Percentiles rank a stretch among this genome's conserved stretches.
Evolutionary conservation across 1,140 invertebrate genomes (phyloP).

Genomic region (Hirudo medicinalis): DNA sequence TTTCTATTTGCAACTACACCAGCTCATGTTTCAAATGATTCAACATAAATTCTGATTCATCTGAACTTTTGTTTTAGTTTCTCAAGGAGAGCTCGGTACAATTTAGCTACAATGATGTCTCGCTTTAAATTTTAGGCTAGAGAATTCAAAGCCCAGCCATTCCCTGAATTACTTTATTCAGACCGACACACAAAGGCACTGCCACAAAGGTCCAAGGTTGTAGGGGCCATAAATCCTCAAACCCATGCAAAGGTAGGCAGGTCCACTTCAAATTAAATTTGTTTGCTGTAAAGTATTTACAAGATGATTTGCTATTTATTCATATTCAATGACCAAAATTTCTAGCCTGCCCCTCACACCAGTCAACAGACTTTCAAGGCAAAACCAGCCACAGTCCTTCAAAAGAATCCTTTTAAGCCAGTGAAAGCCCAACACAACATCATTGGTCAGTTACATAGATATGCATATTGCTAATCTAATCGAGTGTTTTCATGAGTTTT

Average conservation of each 20-base stretch:
- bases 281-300: too few relatives aligned
- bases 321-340: too few relatives aligned
- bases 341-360: too few relatives aligned
- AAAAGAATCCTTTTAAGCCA: conserved; percentile 9
- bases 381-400: not conserved
- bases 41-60: too few relatives aligned
- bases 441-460: not conserved
- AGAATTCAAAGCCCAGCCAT: conserved; percentile 4
- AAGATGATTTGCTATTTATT: too few relatives aligned
- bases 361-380: not conserved
- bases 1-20: not conserved
- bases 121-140: not conserved
- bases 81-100: too few relatives aligned
- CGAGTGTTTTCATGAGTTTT: not conserved
- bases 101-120: too few relatives aligned
- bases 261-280: too few relatives aligned
- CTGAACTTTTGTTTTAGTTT: too few relatives aligned
- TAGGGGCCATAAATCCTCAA: too few relatives aligned
- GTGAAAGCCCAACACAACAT: not conserved
- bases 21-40: not conserved
- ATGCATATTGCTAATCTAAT: not conserved
- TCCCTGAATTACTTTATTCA: conserved; percentile 3
- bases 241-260: too few relatives aligned
- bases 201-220: not conserved
- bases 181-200: not conserved